A percentile compares a stretch with the other conserved stretches of the same genome.
Evolutionary conservation across 30 jellyfish, hydroid and myxozoan species (phyloP).

Genomic region (Nemopilema nomurai): DNA sequence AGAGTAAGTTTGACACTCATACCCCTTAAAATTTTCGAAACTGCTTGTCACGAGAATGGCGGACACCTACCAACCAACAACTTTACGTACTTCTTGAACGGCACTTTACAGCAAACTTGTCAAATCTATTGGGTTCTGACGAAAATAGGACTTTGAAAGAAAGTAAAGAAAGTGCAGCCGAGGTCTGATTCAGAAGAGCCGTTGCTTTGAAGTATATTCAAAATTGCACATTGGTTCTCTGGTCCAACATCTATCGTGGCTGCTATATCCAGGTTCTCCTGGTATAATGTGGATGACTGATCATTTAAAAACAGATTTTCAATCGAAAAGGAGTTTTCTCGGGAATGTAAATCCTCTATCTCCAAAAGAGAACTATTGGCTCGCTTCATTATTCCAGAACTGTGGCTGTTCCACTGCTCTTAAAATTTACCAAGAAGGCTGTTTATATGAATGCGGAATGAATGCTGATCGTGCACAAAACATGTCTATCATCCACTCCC

Average conservation of each 20-base stretch:
- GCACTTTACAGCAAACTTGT: background rate
- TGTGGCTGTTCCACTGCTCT: background rate
- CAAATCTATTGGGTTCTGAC: background rate
- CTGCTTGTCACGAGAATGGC: background rate
- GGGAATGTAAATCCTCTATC: constrained; percentile 18
- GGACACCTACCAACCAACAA: background rate
- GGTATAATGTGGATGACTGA: background rate
- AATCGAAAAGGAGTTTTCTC: background rate
- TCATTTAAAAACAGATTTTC: constrained; percentile 2
- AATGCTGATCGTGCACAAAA: background rate
- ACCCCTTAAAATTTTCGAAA: background rate
- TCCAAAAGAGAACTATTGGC: constrained; percentile 18
- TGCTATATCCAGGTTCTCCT: background rate
- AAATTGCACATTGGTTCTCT: background rate
- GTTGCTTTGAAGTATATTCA: constrained; percentile 2
- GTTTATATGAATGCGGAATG: background rate
- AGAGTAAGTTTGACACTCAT: background rate
- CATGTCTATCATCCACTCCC: background rate
- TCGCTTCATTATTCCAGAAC: constrained; percentile 15
- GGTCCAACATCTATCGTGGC: constrained; percentile 12
- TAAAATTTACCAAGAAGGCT: background rate
- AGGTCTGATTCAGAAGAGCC: constrained; percentile 7
- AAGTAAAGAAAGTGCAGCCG: background rate
- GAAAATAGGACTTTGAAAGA: constrained; percentile 3
- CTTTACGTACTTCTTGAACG: background rate